Evolutionary conservation across 2,797 vertebrate species (phyloP).

Genomic region (Agapornis canus): DNA sequence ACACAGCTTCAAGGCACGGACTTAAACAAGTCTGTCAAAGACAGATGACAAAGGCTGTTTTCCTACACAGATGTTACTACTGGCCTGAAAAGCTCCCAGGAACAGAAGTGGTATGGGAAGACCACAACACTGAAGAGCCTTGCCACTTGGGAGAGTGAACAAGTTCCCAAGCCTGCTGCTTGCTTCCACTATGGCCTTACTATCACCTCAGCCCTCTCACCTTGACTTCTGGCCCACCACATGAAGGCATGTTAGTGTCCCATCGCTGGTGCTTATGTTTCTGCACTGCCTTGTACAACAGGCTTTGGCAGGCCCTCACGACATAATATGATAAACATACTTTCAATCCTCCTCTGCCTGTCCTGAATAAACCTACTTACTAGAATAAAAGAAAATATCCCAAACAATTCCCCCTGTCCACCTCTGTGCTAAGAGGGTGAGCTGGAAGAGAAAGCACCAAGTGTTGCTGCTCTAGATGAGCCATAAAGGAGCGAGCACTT

Average conservation of each 20-base stretch:
- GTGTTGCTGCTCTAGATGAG: background rate
- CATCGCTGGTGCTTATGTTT: background rate
- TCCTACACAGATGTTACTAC: background rate
- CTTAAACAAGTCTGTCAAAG: background rate
- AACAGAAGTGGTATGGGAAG: background rate
- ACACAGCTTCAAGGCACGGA: background rate
- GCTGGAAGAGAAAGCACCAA: background rate
- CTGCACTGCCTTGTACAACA: fast-evolving
- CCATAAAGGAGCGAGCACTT: background rate
- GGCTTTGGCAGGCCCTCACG: background rate
- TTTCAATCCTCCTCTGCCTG: background rate
- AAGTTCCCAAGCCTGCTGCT: background rate
- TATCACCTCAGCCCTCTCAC: background rate
- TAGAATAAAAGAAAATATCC: background rate
- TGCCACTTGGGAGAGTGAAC: background rate
- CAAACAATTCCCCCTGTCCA: background rate
- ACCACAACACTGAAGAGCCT: background rate
- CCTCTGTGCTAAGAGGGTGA: background rate
- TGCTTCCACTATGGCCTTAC: background rate
- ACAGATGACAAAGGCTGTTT: background rate
- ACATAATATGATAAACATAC: background rate
- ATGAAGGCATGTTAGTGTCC: background rate
- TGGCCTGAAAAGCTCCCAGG: background rate
- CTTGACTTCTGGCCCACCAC: background rate
- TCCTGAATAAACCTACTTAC: background rate